phyloP scores from a whole-genome alignment of 2,888 invertebrate genomes.

The Meta bourneti region DNA sequence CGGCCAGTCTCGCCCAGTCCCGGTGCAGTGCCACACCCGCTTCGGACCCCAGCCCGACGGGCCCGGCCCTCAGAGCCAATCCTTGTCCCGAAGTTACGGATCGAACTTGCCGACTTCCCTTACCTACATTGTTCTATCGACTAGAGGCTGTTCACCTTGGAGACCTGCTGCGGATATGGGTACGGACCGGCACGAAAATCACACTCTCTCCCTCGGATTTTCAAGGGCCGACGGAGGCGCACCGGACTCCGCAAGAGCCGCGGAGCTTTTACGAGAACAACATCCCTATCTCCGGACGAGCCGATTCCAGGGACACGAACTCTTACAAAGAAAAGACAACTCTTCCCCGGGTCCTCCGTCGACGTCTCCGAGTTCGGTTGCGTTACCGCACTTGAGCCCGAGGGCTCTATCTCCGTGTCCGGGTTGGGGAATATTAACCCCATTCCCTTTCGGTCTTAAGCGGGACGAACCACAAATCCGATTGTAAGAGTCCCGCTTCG shows the following conservation, averaged over 20 bases:
- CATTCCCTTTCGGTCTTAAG: slow-evolving; percentile 79
- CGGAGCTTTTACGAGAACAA: slow-evolving; percentile 80
- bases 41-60: slow-evolving; percentile 84
- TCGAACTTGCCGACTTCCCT: slow-evolving; percentile 87
- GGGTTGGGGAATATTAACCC: slow-evolving; percentile 80
- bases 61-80: slow-evolving; percentile 88
- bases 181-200: slow-evolving; percentile 77
- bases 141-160: slow-evolving; percentile 87
- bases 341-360: slow-evolving; percentile 80
- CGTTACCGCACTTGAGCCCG: slow-evolving; percentile 79
- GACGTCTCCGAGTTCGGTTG: slow-evolving; percentile 81
- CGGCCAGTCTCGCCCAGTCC: too few species aligned
- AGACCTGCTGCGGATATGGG: slow-evolving; percentile 88
- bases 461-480: too few species aligned
- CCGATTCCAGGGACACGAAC: slow-evolving; percentile 81
- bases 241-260: slow-evolving; percentile 81
- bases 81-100: slow-evolving; percentile 85
- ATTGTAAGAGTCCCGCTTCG: slow-evolving; percentile 70
- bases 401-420: slow-evolving; percentile 78
- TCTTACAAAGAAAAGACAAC: slow-evolving; percentile 82
- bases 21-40: slow-evolving; percentile 78
- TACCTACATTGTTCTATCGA: slow-evolving; percentile 86
- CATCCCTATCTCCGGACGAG: slow-evolving; percentile 81
- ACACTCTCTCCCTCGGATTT: slow-evolving; percentile 44
- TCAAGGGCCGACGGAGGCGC: slow-evolving; percentile 79